Conservation (phyloP, 2,797 vertebrate species). For the Mergus octosetaceus region DNA sequence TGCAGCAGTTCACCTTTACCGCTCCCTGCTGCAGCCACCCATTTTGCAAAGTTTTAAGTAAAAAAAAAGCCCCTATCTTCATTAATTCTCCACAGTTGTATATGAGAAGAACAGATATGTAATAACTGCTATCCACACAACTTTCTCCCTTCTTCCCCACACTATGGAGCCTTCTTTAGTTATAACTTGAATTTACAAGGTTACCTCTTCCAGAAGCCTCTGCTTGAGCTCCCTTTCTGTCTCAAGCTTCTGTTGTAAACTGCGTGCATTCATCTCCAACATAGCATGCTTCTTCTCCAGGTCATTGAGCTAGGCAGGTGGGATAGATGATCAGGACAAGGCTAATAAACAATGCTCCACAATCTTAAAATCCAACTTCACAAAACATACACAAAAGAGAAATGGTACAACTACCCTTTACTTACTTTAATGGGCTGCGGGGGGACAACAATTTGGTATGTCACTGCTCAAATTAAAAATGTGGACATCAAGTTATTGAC, state of each 20-base stretch:
- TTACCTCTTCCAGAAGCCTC: constrained; percentile 96
- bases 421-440: not conserved
- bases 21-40: not conserved
- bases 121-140: not conserved
- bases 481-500: not conserved
- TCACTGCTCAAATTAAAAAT: not conserved
- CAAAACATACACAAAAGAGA: not conserved
- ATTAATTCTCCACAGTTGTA: not conserved
- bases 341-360: not conserved
- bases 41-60: not conserved
- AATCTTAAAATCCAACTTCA: not conserved
- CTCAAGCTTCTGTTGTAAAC: constrained; percentile 97
- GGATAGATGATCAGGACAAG: not conserved
- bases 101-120: not conserved
- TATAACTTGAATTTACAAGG: constrained; percentile 7
- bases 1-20: not conserved
- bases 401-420: not conserved
- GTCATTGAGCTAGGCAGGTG: constrained; percentile 87
- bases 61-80: not conserved
- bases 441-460: not conserved
- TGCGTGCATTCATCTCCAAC: constrained; percentile 98
- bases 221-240: constrained; percentile 97
- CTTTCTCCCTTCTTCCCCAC: not conserved
- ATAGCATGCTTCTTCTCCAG: constrained; percentile 99
- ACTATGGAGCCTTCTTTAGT: not conserved